Evolutionary conservation across 2,888 invertebrate species (phyloP).

Genomic region (Plagodis pulveraria): DNA sequence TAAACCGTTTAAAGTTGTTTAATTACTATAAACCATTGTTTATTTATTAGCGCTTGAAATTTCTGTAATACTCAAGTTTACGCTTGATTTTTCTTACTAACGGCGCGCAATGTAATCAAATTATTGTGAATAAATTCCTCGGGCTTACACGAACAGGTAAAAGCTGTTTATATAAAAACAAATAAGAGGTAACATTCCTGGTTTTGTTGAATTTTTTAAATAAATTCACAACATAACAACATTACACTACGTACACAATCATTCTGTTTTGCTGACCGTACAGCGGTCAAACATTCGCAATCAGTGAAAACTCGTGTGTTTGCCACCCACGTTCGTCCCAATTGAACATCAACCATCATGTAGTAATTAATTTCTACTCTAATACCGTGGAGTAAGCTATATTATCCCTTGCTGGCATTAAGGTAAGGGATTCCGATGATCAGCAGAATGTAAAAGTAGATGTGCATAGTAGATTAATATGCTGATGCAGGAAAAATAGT

Average conservation of each 20-base stretch:
- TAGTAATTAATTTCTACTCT: constrained; percentile 21
- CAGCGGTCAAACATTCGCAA: constrained; percentile 59
- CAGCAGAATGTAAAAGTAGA: constrained; percentile 21
- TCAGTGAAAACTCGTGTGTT: constrained; percentile 58
- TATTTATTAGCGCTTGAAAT: no score
- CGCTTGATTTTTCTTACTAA: no score
- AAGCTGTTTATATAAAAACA: no score
- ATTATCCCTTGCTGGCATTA: constrained; percentile 8
- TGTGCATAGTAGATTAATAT: constrained; percentile 18
- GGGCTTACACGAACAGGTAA: no score
- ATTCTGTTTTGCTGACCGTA: constrained; percentile 41
- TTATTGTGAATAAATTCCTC: no score
- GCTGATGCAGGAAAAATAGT: constrained; percentile 10
- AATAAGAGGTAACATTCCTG: no score
- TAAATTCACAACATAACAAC: no score
- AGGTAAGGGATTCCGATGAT: constrained; percentile 9
- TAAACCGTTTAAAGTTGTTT: no score
- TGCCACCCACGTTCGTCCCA: constrained; percentile 49
- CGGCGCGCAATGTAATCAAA: no score
- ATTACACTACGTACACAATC: constrained; percentile 13
- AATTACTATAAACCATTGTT: no score
- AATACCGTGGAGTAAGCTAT: constrained; percentile 9
- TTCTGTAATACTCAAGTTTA: no score
- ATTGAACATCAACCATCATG: constrained; percentile 44
- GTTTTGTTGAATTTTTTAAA: no score